Conservation (phyloP, 1,140 invertebrate genomes). For the Oreohelix idahoensis region DNA sequence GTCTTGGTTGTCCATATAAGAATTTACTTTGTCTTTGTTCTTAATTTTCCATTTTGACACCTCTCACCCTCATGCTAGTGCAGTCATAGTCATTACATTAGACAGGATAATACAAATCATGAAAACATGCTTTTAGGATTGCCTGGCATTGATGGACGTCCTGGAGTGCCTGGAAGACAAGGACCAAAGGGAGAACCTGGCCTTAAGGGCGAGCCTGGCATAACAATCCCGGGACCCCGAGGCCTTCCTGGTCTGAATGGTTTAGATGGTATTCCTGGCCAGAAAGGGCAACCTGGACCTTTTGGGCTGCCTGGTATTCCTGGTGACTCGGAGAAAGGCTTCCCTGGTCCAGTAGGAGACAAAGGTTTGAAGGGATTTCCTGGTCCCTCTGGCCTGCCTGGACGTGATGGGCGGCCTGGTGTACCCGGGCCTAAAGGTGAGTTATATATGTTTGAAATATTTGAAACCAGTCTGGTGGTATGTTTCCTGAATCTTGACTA, state of each 20-base stretch:
- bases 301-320: slow-evolving; percentile 56
- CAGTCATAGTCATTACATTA: no score
- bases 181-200: slow-evolving; percentile 60
- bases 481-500: no score
- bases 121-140: slow-evolving; percentile 43
- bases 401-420: slow-evolving; percentile 58
- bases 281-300: slow-evolving; percentile 57
- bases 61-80: no score
- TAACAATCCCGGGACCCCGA: slow-evolving; percentile 47
- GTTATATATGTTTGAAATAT: not conserved
- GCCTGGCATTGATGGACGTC: slow-evolving; percentile 54
- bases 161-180: slow-evolving; percentile 54
- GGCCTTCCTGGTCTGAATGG: slow-evolving; percentile 61
- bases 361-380: slow-evolving; percentile 57
- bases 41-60: no score
- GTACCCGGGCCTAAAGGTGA: not conserved
- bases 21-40: no score
- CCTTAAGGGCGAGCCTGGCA: slow-evolving; percentile 52
- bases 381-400: slow-evolving; percentile 58
- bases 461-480: no score
- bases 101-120: not conserved
- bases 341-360: slow-evolving; percentile 51
- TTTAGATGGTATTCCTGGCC: slow-evolving; percentile 55
- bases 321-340: slow-evolving; percentile 54
- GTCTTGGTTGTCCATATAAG: no score